A percentile compares a stretch with the other conserved stretches of the same genome.
These are phyloP conservation scores for Macrobrachium nipponense DNA, from an alignment of 1,140 invertebrate genomes.

Conservation along the genomic window DNA sequence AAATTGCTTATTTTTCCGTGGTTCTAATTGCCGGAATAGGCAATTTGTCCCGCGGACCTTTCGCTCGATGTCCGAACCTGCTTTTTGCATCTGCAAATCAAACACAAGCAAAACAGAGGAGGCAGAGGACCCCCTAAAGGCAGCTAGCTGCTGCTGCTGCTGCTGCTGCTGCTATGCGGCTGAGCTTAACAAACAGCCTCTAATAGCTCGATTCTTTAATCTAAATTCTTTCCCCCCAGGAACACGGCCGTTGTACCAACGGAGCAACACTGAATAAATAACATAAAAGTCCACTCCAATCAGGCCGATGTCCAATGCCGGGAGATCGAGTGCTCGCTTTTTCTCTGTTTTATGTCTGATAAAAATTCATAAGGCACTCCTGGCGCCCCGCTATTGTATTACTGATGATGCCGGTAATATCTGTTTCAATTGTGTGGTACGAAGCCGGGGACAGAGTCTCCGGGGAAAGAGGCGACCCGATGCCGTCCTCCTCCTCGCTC, in stretches of 20 bases:
- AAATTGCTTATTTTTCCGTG: too few relatives aligned
- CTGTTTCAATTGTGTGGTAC: slow-evolving; percentile 59
- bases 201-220: slow-evolving; percentile 61
- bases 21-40: too few relatives aligned
- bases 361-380: slow-evolving; percentile 64
- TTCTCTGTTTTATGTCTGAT: slow-evolving; percentile 64
- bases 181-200: slow-evolving; percentile 49
- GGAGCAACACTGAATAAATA: slow-evolving; percentile 56
- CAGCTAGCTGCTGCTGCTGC: too few relatives aligned
- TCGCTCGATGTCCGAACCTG: too few relatives aligned
- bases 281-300: slow-evolving; percentile 63
- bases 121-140: too few relatives aligned
- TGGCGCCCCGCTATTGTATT: slow-evolving; percentile 63
- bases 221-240: slow-evolving; percentile 31
- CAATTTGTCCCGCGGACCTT: too few relatives aligned
- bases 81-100: too few relatives aligned
- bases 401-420: slow-evolving; percentile 63
- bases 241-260: slow-evolving; percentile 36
- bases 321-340: slow-evolving; percentile 64
- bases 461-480: neutral
- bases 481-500: slow-evolving; percentile 1
- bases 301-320: slow-evolving; percentile 61
- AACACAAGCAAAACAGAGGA: too few relatives aligned
- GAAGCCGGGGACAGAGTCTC: slow-evolving; percentile 49
- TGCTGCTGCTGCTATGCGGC: too few relatives aligned